Evolutionary conservation across 2,113 vertebrate genomes (phyloP).

Genomic region (Anarrhichthys ocellatus): DNA sequence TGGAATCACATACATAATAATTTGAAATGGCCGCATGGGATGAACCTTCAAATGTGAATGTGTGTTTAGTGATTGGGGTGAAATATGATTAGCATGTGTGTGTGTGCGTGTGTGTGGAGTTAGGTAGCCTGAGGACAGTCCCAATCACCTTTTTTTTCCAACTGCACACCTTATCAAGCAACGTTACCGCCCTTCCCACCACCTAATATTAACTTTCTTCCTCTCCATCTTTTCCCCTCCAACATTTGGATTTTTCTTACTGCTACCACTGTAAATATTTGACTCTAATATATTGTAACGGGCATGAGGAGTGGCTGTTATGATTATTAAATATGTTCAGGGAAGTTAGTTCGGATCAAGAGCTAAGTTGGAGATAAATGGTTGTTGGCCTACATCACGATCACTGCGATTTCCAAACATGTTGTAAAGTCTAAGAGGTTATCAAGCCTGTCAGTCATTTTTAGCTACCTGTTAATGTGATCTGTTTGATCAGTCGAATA

Average conservation of each 20-base stretch:
- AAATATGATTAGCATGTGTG: conserved; percentile 60
- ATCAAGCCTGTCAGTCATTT: conserved; percentile 2
- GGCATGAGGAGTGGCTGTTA: conserved; percentile 17
- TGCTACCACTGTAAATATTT: conserved; percentile 24
- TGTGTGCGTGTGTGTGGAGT: conserved; percentile 26
- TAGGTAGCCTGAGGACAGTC: conserved; percentile 59
- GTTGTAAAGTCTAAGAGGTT: background rate
- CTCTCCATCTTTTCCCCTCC: conserved; percentile 3
- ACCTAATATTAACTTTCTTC: conserved; percentile 12
- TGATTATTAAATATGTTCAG: conserved; percentile 34
- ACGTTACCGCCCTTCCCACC: conserved; percentile 14
- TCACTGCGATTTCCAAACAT: conserved; percentile 13
- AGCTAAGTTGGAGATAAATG: conserved; percentile 12
- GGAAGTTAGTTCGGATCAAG: conserved; percentile 10
- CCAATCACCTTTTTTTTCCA: conserved; percentile 46
- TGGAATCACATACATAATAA: conserved; percentile 73
- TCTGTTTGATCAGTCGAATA: background rate
- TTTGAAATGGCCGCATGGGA: conserved; percentile 71
- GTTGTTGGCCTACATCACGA: conserved; percentile 4
- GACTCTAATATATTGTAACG: conserved; percentile 1
- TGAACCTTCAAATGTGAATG: conserved; percentile 71
- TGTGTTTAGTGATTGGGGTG: conserved; percentile 70
- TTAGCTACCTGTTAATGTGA: background rate
- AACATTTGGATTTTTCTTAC: background rate
- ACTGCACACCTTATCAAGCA: conserved; percentile 32